Evolutionary conservation across 2,113 vertebrate genomes (phyloP).

Genomic region (Rhinolophus ferrumequinum): DNA sequence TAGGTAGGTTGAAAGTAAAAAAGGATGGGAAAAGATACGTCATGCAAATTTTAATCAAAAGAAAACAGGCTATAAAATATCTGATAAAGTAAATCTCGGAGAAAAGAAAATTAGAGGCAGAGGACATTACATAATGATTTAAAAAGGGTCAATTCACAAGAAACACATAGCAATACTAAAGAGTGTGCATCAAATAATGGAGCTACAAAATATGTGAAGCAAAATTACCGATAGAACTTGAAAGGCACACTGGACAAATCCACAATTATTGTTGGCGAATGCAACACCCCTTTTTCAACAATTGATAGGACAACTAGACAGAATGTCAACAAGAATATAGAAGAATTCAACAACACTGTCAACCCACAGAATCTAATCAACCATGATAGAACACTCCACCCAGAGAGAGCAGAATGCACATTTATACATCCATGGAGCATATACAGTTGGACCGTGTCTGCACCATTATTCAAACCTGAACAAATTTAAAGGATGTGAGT

Average conservation of each 20-base stretch:
- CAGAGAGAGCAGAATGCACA: not conserved
- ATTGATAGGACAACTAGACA: not conserved
- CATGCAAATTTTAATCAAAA: not conserved
- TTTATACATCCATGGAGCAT: not conserved
- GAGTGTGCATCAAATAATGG: not conserved
- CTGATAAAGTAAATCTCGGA: conserved; percentile 15
- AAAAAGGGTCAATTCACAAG: not conserved
- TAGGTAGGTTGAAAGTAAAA: not conserved
- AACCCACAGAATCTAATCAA: not conserved
- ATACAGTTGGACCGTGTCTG: not conserved
- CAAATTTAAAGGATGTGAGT: not conserved
- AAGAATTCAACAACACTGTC: not conserved
- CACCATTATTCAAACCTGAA: not conserved
- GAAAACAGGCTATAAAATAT: not conserved
- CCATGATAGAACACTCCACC: not conserved
- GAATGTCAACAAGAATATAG: not conserved
- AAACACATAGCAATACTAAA: not conserved
- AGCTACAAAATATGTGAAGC: not conserved
- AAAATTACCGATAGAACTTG: not conserved
- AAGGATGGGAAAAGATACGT: not conserved
- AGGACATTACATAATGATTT: not conserved
- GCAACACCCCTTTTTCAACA: not conserved
- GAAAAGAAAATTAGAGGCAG: not conserved
- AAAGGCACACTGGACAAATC: not conserved
- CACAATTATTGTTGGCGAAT: not conserved